Conservation (phyloP, 2,113 vertebrate genomes). For the Brevimyrus niger region DNA sequence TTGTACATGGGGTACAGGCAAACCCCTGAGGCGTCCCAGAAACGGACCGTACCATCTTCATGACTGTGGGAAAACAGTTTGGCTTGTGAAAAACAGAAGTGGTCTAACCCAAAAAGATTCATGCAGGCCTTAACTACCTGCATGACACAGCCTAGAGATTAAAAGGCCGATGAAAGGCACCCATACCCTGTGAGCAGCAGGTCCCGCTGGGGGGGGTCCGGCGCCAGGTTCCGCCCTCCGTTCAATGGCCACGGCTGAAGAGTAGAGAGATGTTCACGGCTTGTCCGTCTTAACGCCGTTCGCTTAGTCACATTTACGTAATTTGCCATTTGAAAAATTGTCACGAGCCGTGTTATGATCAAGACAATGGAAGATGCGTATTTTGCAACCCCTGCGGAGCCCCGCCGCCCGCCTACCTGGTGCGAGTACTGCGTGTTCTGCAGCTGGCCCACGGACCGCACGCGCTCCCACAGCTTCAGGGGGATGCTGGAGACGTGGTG, state of each 20-base stretch:
- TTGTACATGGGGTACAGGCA: slow-evolving; percentile 87
- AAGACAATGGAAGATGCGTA: too few relatives aligned
- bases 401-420: slow-evolving; percentile 59
- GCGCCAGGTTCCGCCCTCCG: slow-evolving; percentile 80
- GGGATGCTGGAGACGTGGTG: slow-evolving; percentile 91
- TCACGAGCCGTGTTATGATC: not conserved
- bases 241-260: slow-evolving; percentile 83
- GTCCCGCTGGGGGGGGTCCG: slow-evolving; percentile 86
- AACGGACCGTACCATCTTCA: slow-evolving; percentile 87
- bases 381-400: too few relatives aligned
- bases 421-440: slow-evolving; percentile 79
- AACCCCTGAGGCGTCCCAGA: slow-evolving; percentile 95
- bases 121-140: not conserved
- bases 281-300: not conserved
- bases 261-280: slow-evolving; percentile 20
- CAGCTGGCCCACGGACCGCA: slow-evolving; percentile 69
- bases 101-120: not conserved
- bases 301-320: not conserved
- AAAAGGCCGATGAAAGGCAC: not conserved
- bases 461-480: slow-evolving; percentile 88
- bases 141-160: not conserved
- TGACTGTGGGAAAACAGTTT: slow-evolving; percentile 58
- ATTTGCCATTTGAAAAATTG: not conserved
- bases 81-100: not conserved
- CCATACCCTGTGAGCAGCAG: slow-evolving; percentile 91